Evolutionary conservation across 2,113 vertebrate species (phyloP), one percentile per base, ranked within the genome.

Genomic region (Ageneiosus marmoratus): DNA sequence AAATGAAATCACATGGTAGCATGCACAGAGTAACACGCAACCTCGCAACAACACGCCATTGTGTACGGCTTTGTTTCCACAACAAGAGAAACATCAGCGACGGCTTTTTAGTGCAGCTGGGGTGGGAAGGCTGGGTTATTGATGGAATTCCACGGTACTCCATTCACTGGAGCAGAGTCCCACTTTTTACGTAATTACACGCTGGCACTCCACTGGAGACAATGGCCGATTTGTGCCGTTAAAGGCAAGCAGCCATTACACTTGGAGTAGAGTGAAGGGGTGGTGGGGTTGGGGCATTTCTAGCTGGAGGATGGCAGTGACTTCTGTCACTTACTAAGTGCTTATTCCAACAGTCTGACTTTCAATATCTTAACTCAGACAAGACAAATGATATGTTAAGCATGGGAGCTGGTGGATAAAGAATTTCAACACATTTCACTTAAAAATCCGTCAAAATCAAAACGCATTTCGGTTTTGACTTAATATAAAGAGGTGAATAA

Each of bases 21-120:
- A 75, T 51, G 44, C 55, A 62, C 32, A 24, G 29, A 75, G 81
- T 82, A 63, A 82, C 56, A 65, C 81, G 72, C 81, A 82, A 53
- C 41, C 20, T 53, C 18, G n/a, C 80, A 63, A 82, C 81, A 82
- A 65, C 81, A 74, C 46, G 7, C 58, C 56, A 76, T 76, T 76
- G 70, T 82, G 72, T 60, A 18, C 24, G 58, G 70, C 72, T 82
- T 82, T 82, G 81, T 82, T 82, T 82, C 72, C 81, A 82, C 81
- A 82, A 82, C 81, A 82, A 63, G 81, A 75, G 80, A 69, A 73
- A 81, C 80, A 73, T 81, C 63, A 73, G 81, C 81, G 46, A 32
- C 5, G 24, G 70, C 79, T 69, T 70, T 80, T 80, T 48, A 74
- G 80, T 74, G 80, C 69, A 50, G 69, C 41, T 32, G 80, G 80